phyloP scores from a whole-genome alignment of 2,888 invertebrate species.

The Ophion costatus region DNA sequence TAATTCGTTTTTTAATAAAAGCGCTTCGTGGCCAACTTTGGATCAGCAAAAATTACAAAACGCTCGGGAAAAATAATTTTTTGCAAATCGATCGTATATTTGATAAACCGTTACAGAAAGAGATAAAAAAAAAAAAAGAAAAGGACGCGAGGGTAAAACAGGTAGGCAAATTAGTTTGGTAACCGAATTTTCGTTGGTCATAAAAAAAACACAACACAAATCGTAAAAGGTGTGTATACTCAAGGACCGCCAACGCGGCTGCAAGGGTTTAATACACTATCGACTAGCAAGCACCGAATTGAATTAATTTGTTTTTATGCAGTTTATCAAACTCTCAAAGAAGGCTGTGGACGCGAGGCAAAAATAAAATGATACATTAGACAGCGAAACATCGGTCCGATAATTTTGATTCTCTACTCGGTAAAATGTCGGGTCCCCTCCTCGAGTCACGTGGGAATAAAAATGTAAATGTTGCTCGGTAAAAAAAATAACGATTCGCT shows the following conservation, averaged over 20 bases:
- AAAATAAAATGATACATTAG: neutral
- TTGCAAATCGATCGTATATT: conserved; percentile 79
- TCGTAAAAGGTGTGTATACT: neutral
- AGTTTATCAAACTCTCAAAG: neutral
- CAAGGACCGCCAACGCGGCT: neutral
- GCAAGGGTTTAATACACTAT: conserved; percentile 47
- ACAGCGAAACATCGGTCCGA: neutral
- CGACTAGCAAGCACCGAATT: conserved; percentile 59
- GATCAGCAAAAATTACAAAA: no score
- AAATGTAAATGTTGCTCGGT: conserved; percentile 2
- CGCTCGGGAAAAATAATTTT: conserved; percentile 13
- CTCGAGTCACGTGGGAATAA: neutral
- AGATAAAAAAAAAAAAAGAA: conserved; percentile 72
- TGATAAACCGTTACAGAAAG: conserved; percentile 77
- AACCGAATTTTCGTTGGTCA: neutral
- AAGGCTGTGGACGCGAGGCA: conserved; percentile 14
- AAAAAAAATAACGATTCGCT: conserved; percentile 4
- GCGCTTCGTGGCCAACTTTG: no score
- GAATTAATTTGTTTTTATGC: neutral
- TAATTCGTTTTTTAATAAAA: no score
- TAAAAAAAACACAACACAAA: conserved; percentile 20
- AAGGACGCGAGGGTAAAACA: conserved; percentile 72
- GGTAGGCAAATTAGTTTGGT: conserved; percentile 68
- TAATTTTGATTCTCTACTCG: neutral
- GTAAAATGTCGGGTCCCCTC: neutral